Percentiles rank a stretch among this genome's conserved stretches.
Evolutionary conservation across 2,797 vertebrate genomes (phyloP).

Genomic region (Streptopelia turtur): DNA sequence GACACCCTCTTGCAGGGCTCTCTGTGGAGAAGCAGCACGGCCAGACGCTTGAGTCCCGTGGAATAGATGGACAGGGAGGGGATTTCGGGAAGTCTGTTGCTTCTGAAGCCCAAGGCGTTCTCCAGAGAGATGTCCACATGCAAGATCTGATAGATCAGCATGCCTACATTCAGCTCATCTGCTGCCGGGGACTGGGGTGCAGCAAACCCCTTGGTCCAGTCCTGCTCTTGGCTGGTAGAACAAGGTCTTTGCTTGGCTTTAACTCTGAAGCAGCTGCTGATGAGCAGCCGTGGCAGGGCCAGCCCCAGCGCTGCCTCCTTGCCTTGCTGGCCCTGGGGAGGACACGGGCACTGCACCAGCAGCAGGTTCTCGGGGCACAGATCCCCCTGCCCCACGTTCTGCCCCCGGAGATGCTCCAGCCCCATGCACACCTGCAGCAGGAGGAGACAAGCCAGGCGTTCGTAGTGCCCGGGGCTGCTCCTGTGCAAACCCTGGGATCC

Average conservation of each 20-base stretch:
- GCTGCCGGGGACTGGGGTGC: background rate
- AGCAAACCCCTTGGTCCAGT: background rate
- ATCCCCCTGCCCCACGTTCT: conserved; percentile 35
- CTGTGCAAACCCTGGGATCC: conserved; percentile 31
- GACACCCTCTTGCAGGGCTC: conserved; percentile 40
- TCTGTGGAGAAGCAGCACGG: conserved; percentile 67
- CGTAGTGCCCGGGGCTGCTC: conserved; percentile 65
- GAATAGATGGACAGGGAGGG: conserved; percentile 69
- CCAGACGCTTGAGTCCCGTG: conserved; percentile 74
- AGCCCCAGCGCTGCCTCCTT: background rate
- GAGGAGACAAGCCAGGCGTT: conserved; percentile 79
- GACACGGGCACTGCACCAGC: conserved; percentile 29
- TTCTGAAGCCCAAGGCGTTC: background rate
- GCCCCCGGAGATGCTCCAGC: conserved; percentile 74
- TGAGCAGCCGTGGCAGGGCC: conserved; percentile 76
- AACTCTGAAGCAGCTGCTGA: conserved; percentile 63
- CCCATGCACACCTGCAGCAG: conserved; percentile 83
- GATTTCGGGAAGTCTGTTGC: background rate
- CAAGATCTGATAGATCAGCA: conserved; percentile 78
- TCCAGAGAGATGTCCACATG: conserved; percentile 34
- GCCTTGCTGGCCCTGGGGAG: background rate
- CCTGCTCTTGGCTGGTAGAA: conserved; percentile 31
- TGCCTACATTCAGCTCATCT: conserved; percentile 74
- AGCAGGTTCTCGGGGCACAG: conserved; percentile 77
- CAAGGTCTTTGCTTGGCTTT: background rate